phyloP scores from a whole-genome alignment of 2,797 vertebrate species.

The Tokudaia muenninki region DNA sequence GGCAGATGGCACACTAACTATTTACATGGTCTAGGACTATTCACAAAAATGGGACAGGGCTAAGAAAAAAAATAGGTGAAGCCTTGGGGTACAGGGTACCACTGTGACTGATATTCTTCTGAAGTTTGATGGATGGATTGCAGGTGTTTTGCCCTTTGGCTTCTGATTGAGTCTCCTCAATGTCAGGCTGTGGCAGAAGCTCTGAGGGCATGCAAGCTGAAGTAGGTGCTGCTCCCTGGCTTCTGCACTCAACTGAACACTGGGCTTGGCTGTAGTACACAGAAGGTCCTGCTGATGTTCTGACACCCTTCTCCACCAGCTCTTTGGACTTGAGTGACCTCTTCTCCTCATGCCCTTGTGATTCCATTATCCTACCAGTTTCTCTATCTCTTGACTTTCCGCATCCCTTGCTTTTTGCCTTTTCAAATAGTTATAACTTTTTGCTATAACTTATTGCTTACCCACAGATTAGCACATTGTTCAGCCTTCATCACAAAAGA shows the following conservation, averaged over 20 bases:
- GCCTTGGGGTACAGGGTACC: not conserved
- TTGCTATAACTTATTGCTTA: not conserved
- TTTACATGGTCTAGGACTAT: not conserved
- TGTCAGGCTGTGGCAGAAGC: not conserved
- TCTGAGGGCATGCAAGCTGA: not conserved
- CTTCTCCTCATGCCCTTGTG: not conserved
- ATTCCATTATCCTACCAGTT: not conserved
- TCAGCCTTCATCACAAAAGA: not conserved
- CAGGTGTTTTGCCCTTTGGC: not conserved
- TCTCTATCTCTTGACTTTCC: not conserved
- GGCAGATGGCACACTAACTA: not conserved
- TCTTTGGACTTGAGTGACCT: not conserved
- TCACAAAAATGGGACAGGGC: not conserved
- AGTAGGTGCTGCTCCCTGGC: not conserved
- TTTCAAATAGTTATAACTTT: not conserved
- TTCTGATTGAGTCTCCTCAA: not conserved
- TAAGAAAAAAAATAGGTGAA: slow-evolving; percentile 3
- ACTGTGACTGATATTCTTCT: not conserved
- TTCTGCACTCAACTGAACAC: not conserved
- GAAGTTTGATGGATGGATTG: not conserved
- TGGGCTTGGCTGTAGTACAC: not conserved
- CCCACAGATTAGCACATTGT: not conserved
- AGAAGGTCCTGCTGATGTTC: not conserved
- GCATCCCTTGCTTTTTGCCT: not conserved
- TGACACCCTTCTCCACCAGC: not conserved